Conservation (phyloP, 2,113 vertebrate genomes). For the Neomonachus schauinslandi region DNA sequence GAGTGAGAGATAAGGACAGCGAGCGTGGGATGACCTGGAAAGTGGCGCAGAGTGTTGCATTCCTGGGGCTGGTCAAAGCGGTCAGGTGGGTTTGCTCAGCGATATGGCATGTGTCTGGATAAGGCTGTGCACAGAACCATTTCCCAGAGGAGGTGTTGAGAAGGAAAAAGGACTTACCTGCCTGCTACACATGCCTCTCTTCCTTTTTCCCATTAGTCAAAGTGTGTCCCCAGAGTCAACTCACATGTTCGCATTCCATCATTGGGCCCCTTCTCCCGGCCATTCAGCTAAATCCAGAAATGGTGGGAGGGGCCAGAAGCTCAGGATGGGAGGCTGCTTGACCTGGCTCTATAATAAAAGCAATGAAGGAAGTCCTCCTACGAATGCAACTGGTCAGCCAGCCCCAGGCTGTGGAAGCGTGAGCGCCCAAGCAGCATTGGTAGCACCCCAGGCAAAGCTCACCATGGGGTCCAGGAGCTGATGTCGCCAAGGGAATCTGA, state of each 20-base stretch:
- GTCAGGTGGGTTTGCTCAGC: neutral
- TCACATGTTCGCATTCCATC: neutral
- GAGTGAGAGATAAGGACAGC: neutral
- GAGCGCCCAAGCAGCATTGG: neutral
- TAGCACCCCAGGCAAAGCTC: neutral
- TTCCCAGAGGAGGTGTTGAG: neutral
- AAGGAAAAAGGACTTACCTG: neutral
- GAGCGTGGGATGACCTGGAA: neutral
- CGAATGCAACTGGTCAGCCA: no score
- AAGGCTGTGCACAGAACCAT: neutral
- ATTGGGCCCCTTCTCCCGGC: neutral
- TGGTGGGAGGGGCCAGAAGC: neutral
- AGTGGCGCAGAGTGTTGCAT: no score
- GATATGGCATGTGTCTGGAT: neutral
- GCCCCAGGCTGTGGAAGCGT: neutral
- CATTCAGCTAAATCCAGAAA: neutral
- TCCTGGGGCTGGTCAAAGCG: neutral
- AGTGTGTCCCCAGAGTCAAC: neutral
- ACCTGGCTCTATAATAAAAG: neutral
- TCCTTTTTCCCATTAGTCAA: neutral
- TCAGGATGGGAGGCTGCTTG: neutral
- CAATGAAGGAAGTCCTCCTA: neutral
- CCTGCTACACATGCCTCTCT: fast-evolving
- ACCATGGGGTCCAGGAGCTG: neutral
- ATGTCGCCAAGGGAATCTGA: neutral